A percentile compares a stretch with the other conserved stretches of the same genome.
Evolutionary conservation across 2,888 invertebrate genomes (phyloP).

Genomic region (Melinaea menophilus): DNA sequence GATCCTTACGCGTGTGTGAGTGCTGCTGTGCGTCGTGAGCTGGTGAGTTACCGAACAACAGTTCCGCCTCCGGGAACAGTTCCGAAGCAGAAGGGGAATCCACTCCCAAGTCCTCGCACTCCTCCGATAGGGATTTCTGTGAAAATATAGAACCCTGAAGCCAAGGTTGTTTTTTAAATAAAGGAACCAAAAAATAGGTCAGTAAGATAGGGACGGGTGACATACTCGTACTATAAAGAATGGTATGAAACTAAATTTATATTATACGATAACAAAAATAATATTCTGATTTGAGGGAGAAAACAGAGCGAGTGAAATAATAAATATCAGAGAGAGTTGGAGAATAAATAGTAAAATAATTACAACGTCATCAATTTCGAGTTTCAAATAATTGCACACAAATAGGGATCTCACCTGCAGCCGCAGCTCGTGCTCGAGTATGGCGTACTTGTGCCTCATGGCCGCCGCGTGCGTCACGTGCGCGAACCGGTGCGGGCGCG

Average conservation of each 20-base stretch:
- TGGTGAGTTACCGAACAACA: conserved; percentile 84
- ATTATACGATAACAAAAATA: too few species aligned
- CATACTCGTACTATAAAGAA: neutral
- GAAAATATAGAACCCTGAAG: conserved; percentile 37
- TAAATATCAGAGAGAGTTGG: too few species aligned
- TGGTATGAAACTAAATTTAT: neutral
- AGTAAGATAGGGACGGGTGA: neutral
- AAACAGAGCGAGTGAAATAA: too few species aligned
- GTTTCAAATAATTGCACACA: too few species aligned
- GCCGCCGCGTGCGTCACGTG: conserved; percentile 64
- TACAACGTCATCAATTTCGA: too few species aligned
- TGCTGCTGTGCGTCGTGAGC: conserved; percentile 76
- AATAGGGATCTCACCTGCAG: conserved; percentile 55
- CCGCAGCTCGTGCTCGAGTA: conserved; percentile 69
- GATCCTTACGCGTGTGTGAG: conserved; percentile 56
- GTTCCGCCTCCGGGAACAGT: conserved; percentile 86
- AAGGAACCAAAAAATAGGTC: conserved; percentile 4
- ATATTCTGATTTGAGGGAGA: too few species aligned
- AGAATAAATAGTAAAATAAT: too few species aligned
- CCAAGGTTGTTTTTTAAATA: conserved; percentile 13
- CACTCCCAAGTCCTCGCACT: conserved; percentile 87
- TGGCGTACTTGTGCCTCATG: conserved; percentile 70
- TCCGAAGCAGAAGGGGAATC: conserved; percentile 89
- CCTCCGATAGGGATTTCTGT: conserved; percentile 86
- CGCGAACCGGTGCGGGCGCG: conserved; percentile 56